A percentile compares a stretch with the other conserved stretches of the same genome.
These are phyloP conservation scores for Girardinichthys multiradiatus DNA, from an alignment of 2,113 vertebrate genomes.

Conservation along the genomic window DNA sequence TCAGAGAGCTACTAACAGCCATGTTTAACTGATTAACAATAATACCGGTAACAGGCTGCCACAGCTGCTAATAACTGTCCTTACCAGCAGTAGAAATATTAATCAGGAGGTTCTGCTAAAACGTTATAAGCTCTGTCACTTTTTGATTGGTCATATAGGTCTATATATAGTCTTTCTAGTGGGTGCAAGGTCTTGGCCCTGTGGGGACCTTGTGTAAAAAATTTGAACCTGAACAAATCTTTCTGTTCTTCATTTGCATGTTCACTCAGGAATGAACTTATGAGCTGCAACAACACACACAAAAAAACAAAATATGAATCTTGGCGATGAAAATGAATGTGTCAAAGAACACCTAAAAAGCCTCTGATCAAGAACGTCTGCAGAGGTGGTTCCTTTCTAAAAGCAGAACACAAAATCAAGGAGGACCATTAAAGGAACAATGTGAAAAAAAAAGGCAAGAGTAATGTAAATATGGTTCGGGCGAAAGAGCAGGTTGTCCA, in stretches of 20 bases:
- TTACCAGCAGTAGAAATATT: background rate
- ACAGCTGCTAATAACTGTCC: background rate
- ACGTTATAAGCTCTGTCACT: background rate
- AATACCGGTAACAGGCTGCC: background rate
- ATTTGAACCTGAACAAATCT: too few species aligned
- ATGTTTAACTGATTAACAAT: slow-evolving; percentile 15
- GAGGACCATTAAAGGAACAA: background rate
- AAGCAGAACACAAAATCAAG: background rate
- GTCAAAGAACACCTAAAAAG: background rate
- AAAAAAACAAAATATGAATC: too few species aligned
- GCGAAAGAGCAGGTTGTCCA: background rate
- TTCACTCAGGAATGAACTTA: too few species aligned
- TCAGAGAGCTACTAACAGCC: slow-evolving; percentile 5
- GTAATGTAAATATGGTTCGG: background rate
- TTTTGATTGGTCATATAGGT: background rate
- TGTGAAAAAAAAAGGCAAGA: background rate
- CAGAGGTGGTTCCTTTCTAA: background rate
- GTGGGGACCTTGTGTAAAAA: background rate
- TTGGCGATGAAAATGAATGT: too few species aligned
- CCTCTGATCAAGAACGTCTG: background rate
- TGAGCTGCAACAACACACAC: too few species aligned
- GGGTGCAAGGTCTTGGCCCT: background rate
- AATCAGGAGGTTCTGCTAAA: background rate
- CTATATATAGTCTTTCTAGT: too few species aligned
- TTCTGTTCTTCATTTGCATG: too few species aligned